These are phyloP conservation scores for Campoplex nolae DNA, from an alignment of 2,888 invertebrate species.

Conservation along the genomic window DNA sequence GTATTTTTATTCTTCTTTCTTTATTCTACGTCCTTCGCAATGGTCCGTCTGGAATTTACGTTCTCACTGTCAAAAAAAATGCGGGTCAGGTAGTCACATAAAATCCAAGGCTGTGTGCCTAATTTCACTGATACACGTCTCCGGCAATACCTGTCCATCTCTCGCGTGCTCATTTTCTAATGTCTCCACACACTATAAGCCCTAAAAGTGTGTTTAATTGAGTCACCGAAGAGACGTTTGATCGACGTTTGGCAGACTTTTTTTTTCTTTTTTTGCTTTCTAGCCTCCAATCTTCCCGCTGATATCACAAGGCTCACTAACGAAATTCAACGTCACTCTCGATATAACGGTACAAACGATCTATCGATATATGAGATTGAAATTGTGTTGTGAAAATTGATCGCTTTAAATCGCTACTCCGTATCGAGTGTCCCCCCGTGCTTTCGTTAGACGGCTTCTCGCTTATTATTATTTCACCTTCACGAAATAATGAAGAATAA, in stretches of 20 bases:
- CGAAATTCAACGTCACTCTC: conserved; percentile 5
- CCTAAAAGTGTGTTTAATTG: neutral
- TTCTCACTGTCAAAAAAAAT: conserved; percentile 46
- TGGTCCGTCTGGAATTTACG: conserved; percentile 47
- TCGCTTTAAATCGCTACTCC: neutral
- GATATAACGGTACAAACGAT: conserved; percentile 2
- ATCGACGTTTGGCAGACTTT: neutral
- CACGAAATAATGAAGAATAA: neutral
- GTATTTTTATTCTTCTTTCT: neutral
- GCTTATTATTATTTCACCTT: neutral
- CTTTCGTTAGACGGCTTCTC: neutral
- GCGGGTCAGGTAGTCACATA: conserved; percentile 21
- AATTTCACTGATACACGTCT: conserved; percentile 48
- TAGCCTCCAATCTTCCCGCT: neutral
- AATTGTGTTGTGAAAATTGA: neutral
- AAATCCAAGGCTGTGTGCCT: conserved; percentile 47
- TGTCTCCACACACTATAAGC: neutral
- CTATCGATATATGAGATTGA: neutral
- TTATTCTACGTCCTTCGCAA: conserved; percentile 62
- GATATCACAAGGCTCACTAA: neutral
- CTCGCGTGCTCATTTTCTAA: neutral
- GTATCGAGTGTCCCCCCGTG: neutral
- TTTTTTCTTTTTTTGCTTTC: neutral
- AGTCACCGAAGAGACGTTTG: conserved; percentile 22
- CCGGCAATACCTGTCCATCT: neutral